Conservation (phyloP, 2,888 invertebrate genomes). For the Baccha elongata region DNA sequence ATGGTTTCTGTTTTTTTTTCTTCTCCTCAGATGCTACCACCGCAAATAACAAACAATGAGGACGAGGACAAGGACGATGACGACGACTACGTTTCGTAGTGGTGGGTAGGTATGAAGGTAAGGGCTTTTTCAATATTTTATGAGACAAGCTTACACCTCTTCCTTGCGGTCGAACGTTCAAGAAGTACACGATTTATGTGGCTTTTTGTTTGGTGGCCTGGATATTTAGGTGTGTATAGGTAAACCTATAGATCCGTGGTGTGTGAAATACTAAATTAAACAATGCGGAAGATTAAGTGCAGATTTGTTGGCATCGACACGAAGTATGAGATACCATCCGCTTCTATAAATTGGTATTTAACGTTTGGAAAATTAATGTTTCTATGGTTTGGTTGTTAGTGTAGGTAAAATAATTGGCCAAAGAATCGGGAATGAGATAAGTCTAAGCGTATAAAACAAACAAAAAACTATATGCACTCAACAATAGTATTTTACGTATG, state of each 20-base stretch:
- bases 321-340: slow-evolving; percentile 59
- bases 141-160: slow-evolving; percentile 71
- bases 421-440: neutral
- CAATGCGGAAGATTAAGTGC: slow-evolving; percentile 73
- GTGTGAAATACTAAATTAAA: slow-evolving; percentile 70
- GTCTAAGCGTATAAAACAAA: neutral
- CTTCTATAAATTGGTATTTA: slow-evolving; percentile 71
- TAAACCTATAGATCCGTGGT: too few relatives aligned
- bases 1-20: slow-evolving; percentile 62
- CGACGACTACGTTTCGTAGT: slow-evolving; percentile 28
- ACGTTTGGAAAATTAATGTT: slow-evolving; percentile 62
- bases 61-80: neutral
- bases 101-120: too few relatives aligned
- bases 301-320: slow-evolving; percentile 66
- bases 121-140: slow-evolving; percentile 71
- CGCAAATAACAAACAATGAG: slow-evolving; percentile 38
- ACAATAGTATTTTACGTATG: slow-evolving; percentile 50
- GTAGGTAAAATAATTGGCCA: slow-evolving; percentile 34
- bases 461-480: slow-evolving; percentile 29
- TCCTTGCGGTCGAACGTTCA: too few relatives aligned
- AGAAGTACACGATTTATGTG: too few relatives aligned
- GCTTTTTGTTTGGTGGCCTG: too few relatives aligned
- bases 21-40: slow-evolving; percentile 28
- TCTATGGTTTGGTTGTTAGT: slow-evolving; percentile 39
- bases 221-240: too few relatives aligned